A percentile compares a stretch with the other conserved stretches of the same genome.
Evolutionary conservation across 2,888 invertebrate genomes (phyloP).

Genomic region (Pandemis corylana): DNA sequence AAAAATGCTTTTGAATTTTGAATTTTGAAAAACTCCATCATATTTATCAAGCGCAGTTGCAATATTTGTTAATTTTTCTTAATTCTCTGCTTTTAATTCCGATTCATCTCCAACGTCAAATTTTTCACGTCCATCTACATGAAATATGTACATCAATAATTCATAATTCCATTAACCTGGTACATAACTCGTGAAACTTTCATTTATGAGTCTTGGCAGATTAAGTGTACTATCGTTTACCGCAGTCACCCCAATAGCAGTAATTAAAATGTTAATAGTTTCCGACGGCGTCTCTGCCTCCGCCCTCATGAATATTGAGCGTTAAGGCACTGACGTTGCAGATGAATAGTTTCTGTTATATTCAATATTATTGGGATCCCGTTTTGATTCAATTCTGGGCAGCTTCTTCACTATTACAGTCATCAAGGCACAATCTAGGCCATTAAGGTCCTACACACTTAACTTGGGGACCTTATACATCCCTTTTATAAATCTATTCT

Average conservation of each 20-base stretch:
- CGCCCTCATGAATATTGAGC: constrained; percentile 40
- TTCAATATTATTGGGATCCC: too few species aligned
- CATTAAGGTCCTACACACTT: too few species aligned
- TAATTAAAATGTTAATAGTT: constrained; percentile 60
- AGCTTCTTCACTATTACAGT: too few species aligned
- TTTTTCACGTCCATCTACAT: neutral
- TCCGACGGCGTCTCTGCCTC: constrained; percentile 38
- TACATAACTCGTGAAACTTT: neutral
- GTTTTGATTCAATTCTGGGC: too few species aligned
- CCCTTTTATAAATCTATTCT: too few species aligned
- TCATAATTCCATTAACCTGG: neutral
- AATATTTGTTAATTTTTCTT: too few species aligned
- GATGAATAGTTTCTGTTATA: constrained; percentile 5
- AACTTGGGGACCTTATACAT: too few species aligned
- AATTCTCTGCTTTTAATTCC: neutral
- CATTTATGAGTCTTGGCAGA: constrained; percentile 17
- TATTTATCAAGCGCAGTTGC: too few species aligned
- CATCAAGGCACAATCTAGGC: too few species aligned
- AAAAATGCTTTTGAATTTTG: too few species aligned
- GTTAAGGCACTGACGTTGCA: constrained; percentile 32
- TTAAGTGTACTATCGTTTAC: constrained; percentile 38
- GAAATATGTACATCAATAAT: neutral
- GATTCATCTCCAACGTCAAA: neutral
- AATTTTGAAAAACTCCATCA: too few species aligned
- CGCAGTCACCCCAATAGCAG: constrained; percentile 44